Conservation (phyloP, 2,113 vertebrate species). For the Ceyx margarethae region DNA sequence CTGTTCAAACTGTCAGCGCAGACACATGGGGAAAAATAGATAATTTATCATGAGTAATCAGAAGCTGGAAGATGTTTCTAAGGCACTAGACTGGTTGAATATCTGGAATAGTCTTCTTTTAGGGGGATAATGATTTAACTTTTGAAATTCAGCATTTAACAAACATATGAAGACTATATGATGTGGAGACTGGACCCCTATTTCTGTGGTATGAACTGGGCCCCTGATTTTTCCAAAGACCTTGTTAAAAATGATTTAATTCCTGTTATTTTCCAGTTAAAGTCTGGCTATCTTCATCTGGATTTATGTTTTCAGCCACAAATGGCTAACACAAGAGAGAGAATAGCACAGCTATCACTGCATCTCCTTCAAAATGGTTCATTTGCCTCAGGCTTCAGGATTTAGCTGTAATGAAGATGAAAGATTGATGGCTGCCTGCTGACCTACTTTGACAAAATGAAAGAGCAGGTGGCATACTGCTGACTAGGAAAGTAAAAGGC, state of each 20-base stretch:
- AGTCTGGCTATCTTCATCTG: neutral
- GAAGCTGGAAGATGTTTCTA: neutral
- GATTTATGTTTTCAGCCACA: slow-evolving; percentile 22
- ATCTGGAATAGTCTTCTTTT: neutral
- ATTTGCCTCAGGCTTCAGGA: slow-evolving; percentile 67
- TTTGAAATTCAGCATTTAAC: neutral
- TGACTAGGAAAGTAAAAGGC: slow-evolving; percentile 56
- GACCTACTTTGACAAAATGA: slow-evolving; percentile 74
- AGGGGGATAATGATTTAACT: neutral
- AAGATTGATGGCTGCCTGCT: slow-evolving; percentile 74
- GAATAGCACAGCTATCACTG: slow-evolving; percentile 42
- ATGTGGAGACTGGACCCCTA: neutral
- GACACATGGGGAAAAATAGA: neutral
- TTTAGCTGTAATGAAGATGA: slow-evolving; percentile 72
- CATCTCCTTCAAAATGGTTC: slow-evolving; percentile 62
- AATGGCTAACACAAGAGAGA: slow-evolving; percentile 38
- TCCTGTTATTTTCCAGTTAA: slow-evolving; percentile 9
- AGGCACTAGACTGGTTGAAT: neutral
- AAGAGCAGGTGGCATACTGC: slow-evolving; percentile 70
- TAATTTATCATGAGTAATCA: neutral
- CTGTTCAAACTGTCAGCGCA: neutral
- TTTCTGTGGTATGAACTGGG: neutral
- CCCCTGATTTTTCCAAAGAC: neutral
- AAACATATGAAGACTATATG: neutral
- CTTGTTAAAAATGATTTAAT: neutral